Evolutionary conservation across 2,113 vertebrate species (phyloP).

Genomic region (Catharus fuscescens): DNA sequence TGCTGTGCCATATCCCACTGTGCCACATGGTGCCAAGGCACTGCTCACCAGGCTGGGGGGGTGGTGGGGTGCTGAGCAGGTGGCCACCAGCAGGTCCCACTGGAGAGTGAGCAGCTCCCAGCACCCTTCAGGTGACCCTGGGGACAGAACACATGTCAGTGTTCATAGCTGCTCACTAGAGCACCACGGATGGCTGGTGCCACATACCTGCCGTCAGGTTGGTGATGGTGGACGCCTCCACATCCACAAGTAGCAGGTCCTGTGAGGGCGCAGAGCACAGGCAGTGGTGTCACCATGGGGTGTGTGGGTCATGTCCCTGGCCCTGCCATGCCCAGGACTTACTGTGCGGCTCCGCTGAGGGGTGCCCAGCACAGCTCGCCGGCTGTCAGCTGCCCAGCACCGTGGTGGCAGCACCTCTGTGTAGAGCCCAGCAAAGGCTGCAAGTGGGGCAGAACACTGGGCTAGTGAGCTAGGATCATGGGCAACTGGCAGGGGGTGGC

Average conservation of each 20-base stretch:
- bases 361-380: conserved; percentile 81
- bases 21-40: fast-evolving
- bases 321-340: neutral
- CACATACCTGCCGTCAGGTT: conserved; percentile 69
- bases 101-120: conserved; percentile 85
- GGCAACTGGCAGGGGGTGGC: fast-evolving
- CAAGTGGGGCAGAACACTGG: fast-evolving
- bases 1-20: fast-evolving
- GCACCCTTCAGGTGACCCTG: conserved; percentile 67
- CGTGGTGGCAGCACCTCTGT: conserved; percentile 73
- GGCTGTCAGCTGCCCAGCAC: conserved; percentile 94
- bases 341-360: conserved; percentile 86
- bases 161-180: fast-evolving
- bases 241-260: conserved; percentile 79
- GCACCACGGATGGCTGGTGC: fast-evolving
- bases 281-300: fast-evolving
- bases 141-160: neutral
- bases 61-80: conserved; percentile 84
- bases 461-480: fast-evolving
- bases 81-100: conserved; percentile 88
- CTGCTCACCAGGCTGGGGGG: conserved; percentile 84
- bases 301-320: fast-evolving
- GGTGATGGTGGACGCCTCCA: neutral
- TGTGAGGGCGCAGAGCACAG: neutral
- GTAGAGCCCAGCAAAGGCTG: conserved; percentile 91